Conservation (phyloP, 2,113 vertebrate species). For the Hippocampus barbouri region DNA sequence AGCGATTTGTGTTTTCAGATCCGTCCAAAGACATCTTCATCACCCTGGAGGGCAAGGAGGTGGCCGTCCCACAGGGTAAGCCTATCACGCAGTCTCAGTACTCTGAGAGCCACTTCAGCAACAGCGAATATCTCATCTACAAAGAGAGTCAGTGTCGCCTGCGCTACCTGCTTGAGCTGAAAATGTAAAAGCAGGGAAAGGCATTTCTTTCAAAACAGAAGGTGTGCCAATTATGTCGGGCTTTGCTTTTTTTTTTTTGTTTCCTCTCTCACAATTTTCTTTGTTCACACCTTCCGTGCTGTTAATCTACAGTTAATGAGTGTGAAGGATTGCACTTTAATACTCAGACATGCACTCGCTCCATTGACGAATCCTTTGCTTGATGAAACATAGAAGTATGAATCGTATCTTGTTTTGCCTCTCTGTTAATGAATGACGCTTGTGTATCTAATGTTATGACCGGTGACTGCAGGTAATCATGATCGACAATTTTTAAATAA, state of each 20-base stretch:
- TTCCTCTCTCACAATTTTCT: background rate
- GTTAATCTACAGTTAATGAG: background rate
- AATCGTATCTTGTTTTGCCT: background rate
- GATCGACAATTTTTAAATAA: background rate
- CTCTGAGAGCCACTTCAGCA: slow-evolving; percentile 70
- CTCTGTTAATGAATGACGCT: background rate
- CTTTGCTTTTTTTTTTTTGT: background rate
- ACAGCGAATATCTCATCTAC: slow-evolving; percentile 92
- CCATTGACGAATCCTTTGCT: background rate
- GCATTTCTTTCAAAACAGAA: background rate
- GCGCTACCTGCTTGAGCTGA: slow-evolving; percentile 82
- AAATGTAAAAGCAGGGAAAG: slow-evolving; percentile 47
- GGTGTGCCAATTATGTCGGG: background rate
- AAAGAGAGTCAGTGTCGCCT: slow-evolving; percentile 84
- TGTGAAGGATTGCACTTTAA: background rate
- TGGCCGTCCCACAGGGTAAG: slow-evolving; percentile 81
- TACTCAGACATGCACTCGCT: background rate
- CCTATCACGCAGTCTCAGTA: slow-evolving; percentile 66
- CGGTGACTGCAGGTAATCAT: background rate
- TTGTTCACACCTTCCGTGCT: no score
- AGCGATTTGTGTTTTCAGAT: slow-evolving; percentile 66
- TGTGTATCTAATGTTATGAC: background rate
- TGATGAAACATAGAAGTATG: background rate
- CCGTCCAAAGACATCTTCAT: slow-evolving; percentile 72
- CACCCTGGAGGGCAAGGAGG: slow-evolving; percentile 76